Percentiles rank a stretch among this genome's conserved stretches.
These are phyloP conservation scores for Callopanchax toddi DNA, from an alignment of 2,113 vertebrate species.

Conservation along the genomic window DNA sequence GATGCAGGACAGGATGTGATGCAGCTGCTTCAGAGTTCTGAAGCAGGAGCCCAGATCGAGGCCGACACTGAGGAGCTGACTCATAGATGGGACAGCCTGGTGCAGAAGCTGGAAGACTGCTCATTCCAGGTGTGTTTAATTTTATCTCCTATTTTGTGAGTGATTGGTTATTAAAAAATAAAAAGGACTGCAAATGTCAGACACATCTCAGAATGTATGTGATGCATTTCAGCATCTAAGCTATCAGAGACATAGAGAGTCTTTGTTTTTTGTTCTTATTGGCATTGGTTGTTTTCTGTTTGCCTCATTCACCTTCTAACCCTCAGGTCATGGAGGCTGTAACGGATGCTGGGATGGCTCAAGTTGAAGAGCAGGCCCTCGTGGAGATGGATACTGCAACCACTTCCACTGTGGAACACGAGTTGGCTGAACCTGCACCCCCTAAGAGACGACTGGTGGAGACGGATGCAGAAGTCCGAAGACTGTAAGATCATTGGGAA, in stretches of 20 bases:
- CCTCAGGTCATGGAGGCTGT: constrained; percentile 88
- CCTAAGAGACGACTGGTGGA: constrained; percentile 90
- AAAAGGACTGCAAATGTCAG: too few species aligned
- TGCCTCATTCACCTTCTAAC: background rate
- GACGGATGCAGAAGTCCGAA: constrained; percentile 83
- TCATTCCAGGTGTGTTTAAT: constrained; percentile 87
- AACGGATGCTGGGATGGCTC: constrained; percentile 82
- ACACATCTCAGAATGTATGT: too few species aligned
- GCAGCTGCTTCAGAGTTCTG: constrained; percentile 81
- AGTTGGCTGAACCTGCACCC: constrained; percentile 84
- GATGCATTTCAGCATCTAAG: too few species aligned
- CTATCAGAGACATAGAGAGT: too few species aligned
- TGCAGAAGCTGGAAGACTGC: constrained; percentile 94
- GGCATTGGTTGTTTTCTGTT: too few species aligned
- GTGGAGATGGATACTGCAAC: constrained; percentile 68
- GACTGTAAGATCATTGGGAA: constrained; percentile 79
- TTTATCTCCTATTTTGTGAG: background rate
- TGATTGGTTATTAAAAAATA: too few species aligned
- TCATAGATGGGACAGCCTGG: constrained; percentile 93
- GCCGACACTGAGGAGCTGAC: constrained; percentile 88
- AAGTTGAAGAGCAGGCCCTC: constrained; percentile 76
- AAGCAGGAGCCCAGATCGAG: constrained; percentile 82
- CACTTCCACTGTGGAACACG: constrained; percentile 73
- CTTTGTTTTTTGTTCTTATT: too few species aligned
- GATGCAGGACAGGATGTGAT: constrained; percentile 90